Evolutionary conservation across 2,113 vertebrate genomes (phyloP).

Genomic region (Sminthopsis crassicaudata): DNA sequence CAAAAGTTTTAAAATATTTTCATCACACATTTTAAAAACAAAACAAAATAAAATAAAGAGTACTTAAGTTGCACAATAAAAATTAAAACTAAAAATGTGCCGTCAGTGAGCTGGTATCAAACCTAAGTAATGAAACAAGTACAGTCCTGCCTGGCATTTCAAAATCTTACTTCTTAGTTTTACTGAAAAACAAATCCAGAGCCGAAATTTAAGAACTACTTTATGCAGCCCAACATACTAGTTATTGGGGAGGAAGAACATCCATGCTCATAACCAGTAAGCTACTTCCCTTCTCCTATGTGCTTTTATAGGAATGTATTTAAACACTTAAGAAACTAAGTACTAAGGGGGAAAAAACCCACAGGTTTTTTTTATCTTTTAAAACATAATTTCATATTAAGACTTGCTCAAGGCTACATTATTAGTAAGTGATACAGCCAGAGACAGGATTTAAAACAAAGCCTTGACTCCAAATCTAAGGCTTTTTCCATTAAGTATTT

Average conservation of each 20-base stretch:
- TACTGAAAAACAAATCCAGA: not conserved
- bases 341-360: not conserved
- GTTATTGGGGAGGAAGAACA: not conserved
- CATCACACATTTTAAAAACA: not conserved
- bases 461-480: not conserved
- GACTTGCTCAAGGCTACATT: not conserved
- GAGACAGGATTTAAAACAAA: not conserved
- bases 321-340: not conserved
- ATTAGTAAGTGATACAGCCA: not conserved
- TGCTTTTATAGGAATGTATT: not conserved
- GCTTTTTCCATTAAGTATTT: not conserved
- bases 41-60: not conserved
- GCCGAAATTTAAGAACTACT: not conserved
- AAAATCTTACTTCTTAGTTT: not conserved
- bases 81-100: not conserved
- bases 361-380: not conserved
- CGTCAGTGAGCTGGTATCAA: not conserved
- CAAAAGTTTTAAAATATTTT: not conserved
- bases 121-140: not conserved
- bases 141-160: not conserved
- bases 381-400: not conserved
- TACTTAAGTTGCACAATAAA: not conserved
- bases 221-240: fast-evolving
- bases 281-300: not conserved
- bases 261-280: not conserved